Evolutionary conservation across 2,888 invertebrate species (phyloP).

Genomic region (Aleiodes alternator): DNA sequence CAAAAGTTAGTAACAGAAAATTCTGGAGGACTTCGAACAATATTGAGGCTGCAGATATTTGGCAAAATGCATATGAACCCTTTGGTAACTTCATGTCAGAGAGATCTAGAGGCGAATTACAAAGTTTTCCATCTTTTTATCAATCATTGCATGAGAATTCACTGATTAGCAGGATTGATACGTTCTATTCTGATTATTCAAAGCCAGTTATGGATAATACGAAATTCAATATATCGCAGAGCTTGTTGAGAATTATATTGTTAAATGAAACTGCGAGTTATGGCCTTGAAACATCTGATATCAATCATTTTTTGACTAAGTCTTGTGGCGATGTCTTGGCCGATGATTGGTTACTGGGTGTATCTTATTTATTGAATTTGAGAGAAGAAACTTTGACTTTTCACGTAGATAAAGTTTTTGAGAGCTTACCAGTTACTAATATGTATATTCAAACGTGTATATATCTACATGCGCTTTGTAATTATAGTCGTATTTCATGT

Average conservation of each 20-base stretch:
- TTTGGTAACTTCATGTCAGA: slow-evolving; percentile 54
- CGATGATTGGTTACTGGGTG: slow-evolving; percentile 77
- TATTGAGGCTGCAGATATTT: slow-evolving; percentile 56
- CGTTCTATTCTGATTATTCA: slow-evolving; percentile 71
- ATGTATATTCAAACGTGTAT: slow-evolving; percentile 64
- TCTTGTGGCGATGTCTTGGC: slow-evolving; percentile 75
- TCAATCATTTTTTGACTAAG: slow-evolving; percentile 75
- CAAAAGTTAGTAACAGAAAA: slow-evolving; percentile 69
- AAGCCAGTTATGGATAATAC: slow-evolving; percentile 67
- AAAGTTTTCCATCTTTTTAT: slow-evolving; percentile 74
- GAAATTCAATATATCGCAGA: slow-evolving; percentile 71
- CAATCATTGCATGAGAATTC: slow-evolving; percentile 67
- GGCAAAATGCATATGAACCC: slow-evolving; percentile 53
- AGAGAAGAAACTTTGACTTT: slow-evolving; percentile 51
- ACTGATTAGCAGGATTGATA: slow-evolving; percentile 68
- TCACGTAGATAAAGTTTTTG: slow-evolving; percentile 61
- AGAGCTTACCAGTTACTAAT: slow-evolving; percentile 62
- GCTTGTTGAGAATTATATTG: slow-evolving; percentile 71
- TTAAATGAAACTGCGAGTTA: slow-evolving; percentile 72
- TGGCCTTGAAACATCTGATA: slow-evolving; percentile 68
- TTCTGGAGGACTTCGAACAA: slow-evolving; percentile 74
- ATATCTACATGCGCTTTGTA: slow-evolving; percentile 66
- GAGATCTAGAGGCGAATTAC: slow-evolving; percentile 57
- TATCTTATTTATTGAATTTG: slow-evolving; percentile 77
- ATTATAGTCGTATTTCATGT: slow-evolving; percentile 58